Base-by-base conservation (phyloP, 2,113 vertebrate species). In the Trematomus loennbergii region DNA sequence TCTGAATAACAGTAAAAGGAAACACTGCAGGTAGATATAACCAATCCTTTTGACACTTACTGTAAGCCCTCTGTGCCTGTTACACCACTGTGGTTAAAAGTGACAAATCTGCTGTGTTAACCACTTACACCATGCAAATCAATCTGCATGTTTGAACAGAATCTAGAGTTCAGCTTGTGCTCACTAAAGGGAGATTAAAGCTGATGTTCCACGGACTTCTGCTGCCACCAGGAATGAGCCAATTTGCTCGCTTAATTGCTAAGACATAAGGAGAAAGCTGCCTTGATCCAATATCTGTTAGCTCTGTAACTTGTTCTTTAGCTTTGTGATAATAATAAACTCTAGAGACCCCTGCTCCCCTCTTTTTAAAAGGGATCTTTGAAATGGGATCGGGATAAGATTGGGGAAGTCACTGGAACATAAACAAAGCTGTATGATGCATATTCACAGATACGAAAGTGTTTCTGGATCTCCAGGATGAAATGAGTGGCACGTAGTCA, bases 391-490 rank as follows among this genome's bases (percentile, higher is more conserved):
- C 45, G 59, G 53, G 62, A 83, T 81, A 5, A 77, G 87, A 86
- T 75, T 33, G 61, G 57, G 64, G 20, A 69, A 64, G 81, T 53
- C 40, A 81, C 29, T 58, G 72, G 25, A 81, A 80, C 48, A 36
- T 53, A 79, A 75, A 74, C 59, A 84, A 74, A 84, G 81, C 46
- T 55, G 60, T 40, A n/a, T 59, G 60, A 60, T 72, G 63, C 59
- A 75, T 83, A 83, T 90, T 89, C 77, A 81, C 80, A 48, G 12
- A 48, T 13, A 48, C 4, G 12, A 78, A 70, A 65, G 49, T 61
- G 36, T 40, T 76, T 57, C 12, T 62, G 75, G 64, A 75, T 76
- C 48, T 81, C 50, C 33, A 61, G 61, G 49, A 46, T 72, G 69
- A 81, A 84, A 72, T 46, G 46, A 73, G 64, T 20, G 40, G 62